Percentiles rank a stretch among this genome's conserved stretches.
These are phyloP conservation scores for Chlorops oryzae DNA, from an alignment of 1,140 invertebrate genomes.

Conservation along the genomic window DNA sequence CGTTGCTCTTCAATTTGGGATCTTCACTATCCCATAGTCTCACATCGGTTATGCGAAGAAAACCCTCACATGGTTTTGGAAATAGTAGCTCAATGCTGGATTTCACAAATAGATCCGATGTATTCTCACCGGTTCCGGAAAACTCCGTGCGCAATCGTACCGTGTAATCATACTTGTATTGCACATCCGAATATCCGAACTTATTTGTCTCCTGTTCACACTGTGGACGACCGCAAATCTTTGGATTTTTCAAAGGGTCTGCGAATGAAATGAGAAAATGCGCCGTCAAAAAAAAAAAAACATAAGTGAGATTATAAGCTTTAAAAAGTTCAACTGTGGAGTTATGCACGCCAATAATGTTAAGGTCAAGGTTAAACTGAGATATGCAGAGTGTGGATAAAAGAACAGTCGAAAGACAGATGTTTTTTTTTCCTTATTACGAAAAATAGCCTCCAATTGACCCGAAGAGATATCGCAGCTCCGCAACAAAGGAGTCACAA, in stretches of 20 bases:
- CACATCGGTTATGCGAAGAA: constrained; percentile 28
- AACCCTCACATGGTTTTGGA: constrained; percentile 39
- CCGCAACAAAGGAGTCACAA: no score
- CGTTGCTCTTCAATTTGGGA: constrained; percentile 1
- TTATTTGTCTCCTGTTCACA: constrained; percentile 51
- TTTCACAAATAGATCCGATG: constrained; percentile 58
- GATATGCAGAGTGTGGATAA: no score
- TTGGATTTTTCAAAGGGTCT: constrained; percentile 62
- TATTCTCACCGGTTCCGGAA: constrained; percentile 60
- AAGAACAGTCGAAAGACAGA: no score
- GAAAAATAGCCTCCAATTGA: no score
- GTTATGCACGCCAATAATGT: no score
- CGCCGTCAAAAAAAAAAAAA: not conserved
- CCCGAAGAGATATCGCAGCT: no score
- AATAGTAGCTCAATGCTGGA: constrained; percentile 49
- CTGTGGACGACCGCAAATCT: constrained; percentile 58
- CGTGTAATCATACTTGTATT: constrained; percentile 61
- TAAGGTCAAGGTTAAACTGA: no score
- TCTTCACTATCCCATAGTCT: constrained; percentile 26
- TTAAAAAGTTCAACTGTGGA: no score
- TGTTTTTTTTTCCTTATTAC: no score
- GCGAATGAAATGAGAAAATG: constrained; percentile 15
- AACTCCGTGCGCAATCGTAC: constrained; percentile 60
- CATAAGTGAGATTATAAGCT: not conserved
- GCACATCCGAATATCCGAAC: constrained; percentile 54